A percentile compares a stretch with the other conserved stretches of the same genome.
Conservation (phyloP, 2,113 vertebrate genomes). For the Asarcornis scutulata region DNA sequence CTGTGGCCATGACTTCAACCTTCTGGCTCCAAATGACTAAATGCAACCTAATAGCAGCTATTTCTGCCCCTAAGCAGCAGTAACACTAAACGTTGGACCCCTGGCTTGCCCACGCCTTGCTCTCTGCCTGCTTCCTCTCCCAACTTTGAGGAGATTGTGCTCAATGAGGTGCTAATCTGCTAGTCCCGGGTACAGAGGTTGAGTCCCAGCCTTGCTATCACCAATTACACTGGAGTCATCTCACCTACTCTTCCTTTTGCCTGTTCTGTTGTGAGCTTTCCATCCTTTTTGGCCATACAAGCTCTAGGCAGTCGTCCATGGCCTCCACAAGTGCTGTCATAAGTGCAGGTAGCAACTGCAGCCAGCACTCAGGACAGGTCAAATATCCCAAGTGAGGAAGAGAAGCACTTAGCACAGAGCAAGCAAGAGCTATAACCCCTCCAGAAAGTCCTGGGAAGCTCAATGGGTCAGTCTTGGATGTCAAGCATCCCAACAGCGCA, state of each 20-base stretch:
- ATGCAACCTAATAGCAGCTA: slow-evolving; percentile 53
- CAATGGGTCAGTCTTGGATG: neutral
- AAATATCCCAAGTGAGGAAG: fast-evolving
- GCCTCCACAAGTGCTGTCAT: neutral
- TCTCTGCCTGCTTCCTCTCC: neutral
- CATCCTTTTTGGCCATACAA: neutral
- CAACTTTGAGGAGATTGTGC: neutral
- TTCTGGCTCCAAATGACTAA: slow-evolving; percentile 7
- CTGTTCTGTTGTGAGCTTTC: neutral
- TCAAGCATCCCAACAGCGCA: neutral
- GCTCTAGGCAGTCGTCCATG: neutral
- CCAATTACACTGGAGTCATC: neutral
- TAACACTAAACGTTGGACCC: neutral
- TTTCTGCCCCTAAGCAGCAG: slow-evolving; percentile 36
- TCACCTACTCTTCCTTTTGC: neutral
- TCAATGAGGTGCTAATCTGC: neutral
- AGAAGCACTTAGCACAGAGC: neutral
- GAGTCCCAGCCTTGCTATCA: neutral
- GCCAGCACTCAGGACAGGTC: neutral
- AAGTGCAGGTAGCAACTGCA: neutral
- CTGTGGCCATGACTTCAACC: neutral
- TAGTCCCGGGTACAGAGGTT: neutral
- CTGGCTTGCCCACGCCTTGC: neutral
- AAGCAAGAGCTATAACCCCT: neutral
- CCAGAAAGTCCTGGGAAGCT: neutral